Base-by-base conservation (phyloP, 2,797 vertebrate species). In the Coranthus polyacanthus region DNA sequence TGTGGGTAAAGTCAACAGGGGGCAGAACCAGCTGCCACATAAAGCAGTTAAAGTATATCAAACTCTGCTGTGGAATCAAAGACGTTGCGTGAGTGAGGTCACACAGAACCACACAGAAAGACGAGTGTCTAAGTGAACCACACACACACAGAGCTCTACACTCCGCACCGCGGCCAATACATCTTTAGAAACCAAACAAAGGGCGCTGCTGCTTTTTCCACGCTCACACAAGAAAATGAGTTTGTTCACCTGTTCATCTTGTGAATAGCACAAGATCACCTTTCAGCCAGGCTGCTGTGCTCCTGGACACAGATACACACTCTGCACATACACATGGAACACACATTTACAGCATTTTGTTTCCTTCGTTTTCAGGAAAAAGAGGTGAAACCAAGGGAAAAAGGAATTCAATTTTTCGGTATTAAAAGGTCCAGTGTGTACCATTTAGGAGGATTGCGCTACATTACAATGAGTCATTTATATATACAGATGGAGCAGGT, bases 21-120 rank as follows among this genome's bases (percentile, higher is more conserved):
- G 76, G 73, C 47, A 85, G 77, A 86, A 89, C 76, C 89, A 91
- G 91, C 92, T 93, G 92, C 87, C 75, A 79, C 76, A 85, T 84
- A 82, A 86, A 88, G 83, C 79, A 82, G 72, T 90, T 84, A 68
- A 81, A 87, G 45, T 65, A 81, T 50, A 86, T 88, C 83, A 86
- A 86, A 90, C 75, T 86, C 65, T 26, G 24, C 24, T 26, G 24
- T 66, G 56, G 66, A 87, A 80, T 72, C 76, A 86, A 80, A 83
- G 81, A 72, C 13, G 17, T 75, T 72, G 42, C 0, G 32, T 63
- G 65, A 64, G 74, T 62, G 72, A 79, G 67, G 42, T 68, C 2
- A 21, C 56, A 60, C 54, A 52, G 60, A 55, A 24, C 53, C 54
- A 53, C n/a, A 38, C 46, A 32, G 55, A 63, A 55, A 17, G 60